phyloP scores from a whole-genome alignment of 1,140 invertebrate species.

The Solenopsis invicta region DNA sequence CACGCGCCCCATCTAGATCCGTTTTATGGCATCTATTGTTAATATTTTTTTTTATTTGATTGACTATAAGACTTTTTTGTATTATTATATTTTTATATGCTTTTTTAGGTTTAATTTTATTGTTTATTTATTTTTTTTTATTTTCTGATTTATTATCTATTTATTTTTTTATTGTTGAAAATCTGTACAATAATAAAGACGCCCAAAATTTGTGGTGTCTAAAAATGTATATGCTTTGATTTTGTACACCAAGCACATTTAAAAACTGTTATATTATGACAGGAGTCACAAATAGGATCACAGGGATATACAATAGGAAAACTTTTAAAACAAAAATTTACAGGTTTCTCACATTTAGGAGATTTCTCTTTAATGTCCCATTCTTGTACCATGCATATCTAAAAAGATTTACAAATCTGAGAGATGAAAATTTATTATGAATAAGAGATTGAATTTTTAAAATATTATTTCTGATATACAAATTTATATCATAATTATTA shows the following conservation, averaged over 20 bases:
- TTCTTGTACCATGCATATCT: constrained; percentile 46
- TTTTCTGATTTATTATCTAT: too few species aligned
- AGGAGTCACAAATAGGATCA: constrained; percentile 21
- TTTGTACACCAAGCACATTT: constrained; percentile 47
- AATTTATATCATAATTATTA: constrained; percentile 45
- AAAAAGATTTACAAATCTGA: constrained; percentile 41
- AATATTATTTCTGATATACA: constrained; percentile 53
- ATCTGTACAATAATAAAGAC: not conserved
- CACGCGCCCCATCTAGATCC: too few species aligned
- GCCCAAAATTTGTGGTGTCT: not conserved
- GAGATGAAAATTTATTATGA: constrained; percentile 60
- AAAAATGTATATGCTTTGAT: constrained; percentile 53
- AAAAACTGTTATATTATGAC: constrained; percentile 4
- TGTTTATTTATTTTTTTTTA: too few species aligned
- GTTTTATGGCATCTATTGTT: too few species aligned
- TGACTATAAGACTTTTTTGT: too few species aligned
- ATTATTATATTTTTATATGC: too few species aligned
- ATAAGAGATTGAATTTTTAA: constrained; percentile 56
- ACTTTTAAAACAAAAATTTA: constrained; percentile 44
- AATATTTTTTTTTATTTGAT: too few species aligned
- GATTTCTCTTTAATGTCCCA: constrained; percentile 36
- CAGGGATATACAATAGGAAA: too few species aligned
- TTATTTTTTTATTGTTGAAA: not conserved
- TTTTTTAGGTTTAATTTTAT: too few species aligned
- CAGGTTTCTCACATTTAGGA: constrained; percentile 33